Evolutionary conservation across 2,797 vertebrate species (phyloP), one percentile per base, ranked within the genome.

Genomic region (Anomalospiza imberbis): DNA sequence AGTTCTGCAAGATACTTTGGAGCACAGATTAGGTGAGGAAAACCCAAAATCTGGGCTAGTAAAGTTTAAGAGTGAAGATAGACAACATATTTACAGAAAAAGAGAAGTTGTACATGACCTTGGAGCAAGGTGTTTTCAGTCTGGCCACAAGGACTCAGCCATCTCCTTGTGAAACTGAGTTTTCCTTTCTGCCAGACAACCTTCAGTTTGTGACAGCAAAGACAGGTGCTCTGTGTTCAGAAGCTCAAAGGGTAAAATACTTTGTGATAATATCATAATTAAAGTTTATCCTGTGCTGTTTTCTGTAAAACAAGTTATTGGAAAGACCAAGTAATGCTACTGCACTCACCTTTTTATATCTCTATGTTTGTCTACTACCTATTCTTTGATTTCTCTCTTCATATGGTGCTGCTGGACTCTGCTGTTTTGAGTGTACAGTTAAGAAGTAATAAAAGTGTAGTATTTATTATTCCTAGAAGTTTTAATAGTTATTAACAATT

Each of bases 401-500:
- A 31, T 51, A 55, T 53, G 74, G 82, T 96, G 94, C 88, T 96
- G 89, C 67, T 94, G 58, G 34, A 94, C 53, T 57, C 77, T 74
- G 79, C 63, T 89, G 42, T 83, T 95, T 55, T 34, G 66, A 88
- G 57, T 88, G 45, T 94, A 89, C 94, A 93, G 91, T 93, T 96
- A 88, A 96, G 91, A 97, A 97, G 67, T 95, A 91, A 55, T 95
- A 80, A 87, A 92, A 94, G 76, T 85, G 86, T 53, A 68, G 38
- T 97, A 97, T 97, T 98, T 98, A 97, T 97, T 96, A 97, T 95
- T 63, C 66, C 87, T 92, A 72, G 32, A 88, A 92, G 48, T 93
- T 94, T 97, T 94, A 93, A 96, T 97, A 95, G 96, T 95, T 96
- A 94, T 96, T 97, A 97, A 97, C 91, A 94, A 25, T 97, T 97